phyloP scores from a whole-genome alignment of 2,888 invertebrate species.

The Aporophyla lueneburgensis region DNA sequence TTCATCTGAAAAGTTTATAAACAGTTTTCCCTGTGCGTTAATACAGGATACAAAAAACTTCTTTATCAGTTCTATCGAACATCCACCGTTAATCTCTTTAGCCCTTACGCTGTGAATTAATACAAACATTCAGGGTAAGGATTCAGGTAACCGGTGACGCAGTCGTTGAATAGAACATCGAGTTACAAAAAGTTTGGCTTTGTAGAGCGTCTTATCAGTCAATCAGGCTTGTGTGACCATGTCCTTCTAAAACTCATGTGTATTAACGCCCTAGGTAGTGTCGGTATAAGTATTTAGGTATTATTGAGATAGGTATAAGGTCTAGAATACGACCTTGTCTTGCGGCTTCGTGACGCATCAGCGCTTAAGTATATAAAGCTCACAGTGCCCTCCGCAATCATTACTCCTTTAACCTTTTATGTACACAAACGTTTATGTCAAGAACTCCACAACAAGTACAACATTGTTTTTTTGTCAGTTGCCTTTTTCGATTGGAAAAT shows the following conservation, averaged over 20 bases:
- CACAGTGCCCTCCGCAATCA: conserved; percentile 32
- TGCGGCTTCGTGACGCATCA: conserved; percentile 53
- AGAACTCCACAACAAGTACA: conserved; percentile 30
- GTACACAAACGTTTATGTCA: conserved; percentile 40
- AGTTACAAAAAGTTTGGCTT: neutral
- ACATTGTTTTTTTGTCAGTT: conserved; percentile 46
- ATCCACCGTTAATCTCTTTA: conserved; percentile 13
- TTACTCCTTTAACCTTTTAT: conserved; percentile 55
- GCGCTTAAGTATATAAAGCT: conserved; percentile 50
- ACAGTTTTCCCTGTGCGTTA: conserved; percentile 8
- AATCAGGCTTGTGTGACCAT: neutral
- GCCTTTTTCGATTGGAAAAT: conserved; percentile 75
- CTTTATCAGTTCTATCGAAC: conserved; percentile 25
- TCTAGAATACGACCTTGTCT: conserved; percentile 35
- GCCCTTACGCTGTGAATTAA: conserved; percentile 9
- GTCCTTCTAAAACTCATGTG: neutral
- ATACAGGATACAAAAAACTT: conserved; percentile 15
- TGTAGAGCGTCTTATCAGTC: too few relatives aligned
- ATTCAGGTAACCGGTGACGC: neutral
- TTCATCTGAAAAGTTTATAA: neutral
- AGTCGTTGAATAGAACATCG: neutral
- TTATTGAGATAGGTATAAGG: conserved; percentile 18
- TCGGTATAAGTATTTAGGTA: conserved; percentile 20
- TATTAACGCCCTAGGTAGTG: neutral
- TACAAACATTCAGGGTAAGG: neutral